phyloP scores from a whole-genome alignment of 1,140 invertebrate genomes.

The Daktulosphaira vitifoliae region DNA sequence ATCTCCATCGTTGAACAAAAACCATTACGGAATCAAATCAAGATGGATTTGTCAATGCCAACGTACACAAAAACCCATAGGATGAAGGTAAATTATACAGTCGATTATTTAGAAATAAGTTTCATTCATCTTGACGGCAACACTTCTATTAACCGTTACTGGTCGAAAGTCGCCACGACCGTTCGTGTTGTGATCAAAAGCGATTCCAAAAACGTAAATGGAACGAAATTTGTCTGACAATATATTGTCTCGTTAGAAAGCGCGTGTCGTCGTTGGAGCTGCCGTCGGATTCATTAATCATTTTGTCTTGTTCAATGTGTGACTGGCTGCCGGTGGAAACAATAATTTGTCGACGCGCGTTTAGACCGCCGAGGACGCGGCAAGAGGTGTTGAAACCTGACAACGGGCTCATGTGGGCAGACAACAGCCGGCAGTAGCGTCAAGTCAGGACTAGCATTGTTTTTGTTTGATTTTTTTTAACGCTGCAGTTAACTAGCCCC shows the following conservation, averaged over 20 bases:
- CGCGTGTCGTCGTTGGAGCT: not conserved
- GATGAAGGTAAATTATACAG: no score
- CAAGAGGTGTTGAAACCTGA: constrained; percentile 8
- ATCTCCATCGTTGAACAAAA: no score
- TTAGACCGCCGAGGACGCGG: not conserved
- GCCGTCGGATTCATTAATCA: constrained; percentile 21
- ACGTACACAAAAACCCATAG: no score
- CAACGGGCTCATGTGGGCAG: not conserved
- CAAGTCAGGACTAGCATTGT: constrained; percentile 12
- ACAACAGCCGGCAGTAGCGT: constrained; percentile 4
- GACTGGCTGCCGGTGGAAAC: constrained; percentile 20
- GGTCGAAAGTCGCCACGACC: no score
- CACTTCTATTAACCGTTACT: no score
- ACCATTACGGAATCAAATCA: no score
- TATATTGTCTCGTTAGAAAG: constrained; percentile 19
- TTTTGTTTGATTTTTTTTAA: constrained; percentile 10
- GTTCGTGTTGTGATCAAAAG: no score
- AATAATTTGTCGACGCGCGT: constrained; percentile 32
- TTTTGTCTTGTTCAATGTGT: not conserved
- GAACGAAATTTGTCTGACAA: no score
- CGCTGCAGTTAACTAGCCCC: constrained; percentile 26
- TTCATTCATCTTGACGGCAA: no score
- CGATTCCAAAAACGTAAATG: no score
- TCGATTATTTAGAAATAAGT: no score
- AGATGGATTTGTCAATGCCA: no score